Evolutionary conservation across 2,113 vertebrate genomes (phyloP).

Genomic region (Passerina amoena): DNA sequence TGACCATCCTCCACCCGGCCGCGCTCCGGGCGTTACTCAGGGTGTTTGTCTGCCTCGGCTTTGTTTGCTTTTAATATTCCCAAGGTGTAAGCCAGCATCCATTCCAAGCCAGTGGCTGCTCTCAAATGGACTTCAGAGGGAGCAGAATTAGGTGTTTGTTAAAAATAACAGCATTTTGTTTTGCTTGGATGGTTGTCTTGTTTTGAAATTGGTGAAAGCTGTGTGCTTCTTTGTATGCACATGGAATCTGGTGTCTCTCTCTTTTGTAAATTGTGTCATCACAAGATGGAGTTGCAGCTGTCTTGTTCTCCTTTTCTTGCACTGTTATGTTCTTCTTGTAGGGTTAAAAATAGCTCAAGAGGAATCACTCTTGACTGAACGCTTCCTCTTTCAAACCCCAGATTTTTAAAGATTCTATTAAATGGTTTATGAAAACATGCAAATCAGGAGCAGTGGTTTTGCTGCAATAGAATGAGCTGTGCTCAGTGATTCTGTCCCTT

Average conservation of each 20-base stretch:
- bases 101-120: neutral
- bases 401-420: neutral
- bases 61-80: conserved; percentile 65
- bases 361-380: conserved; percentile 54
- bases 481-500: neutral
- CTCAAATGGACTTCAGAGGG: conserved; percentile 45
- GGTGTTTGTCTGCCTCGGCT: neutral
- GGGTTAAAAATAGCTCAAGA: conserved; percentile 65
- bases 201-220: neutral
- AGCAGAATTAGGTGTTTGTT: conserved; percentile 20
- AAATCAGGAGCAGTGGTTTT: neutral
- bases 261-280: neutral
- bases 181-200: neutral
- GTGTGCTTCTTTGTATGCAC: neutral
- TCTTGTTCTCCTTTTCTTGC: conserved; percentile 50
- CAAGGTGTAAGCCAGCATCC: neutral
- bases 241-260: neutral
- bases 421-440: neutral
- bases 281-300: conserved; percentile 32
- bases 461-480: neutral
- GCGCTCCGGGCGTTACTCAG: neutral
- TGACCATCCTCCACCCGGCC: neutral
- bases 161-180: conserved; percentile 29
- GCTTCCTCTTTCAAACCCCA: conserved; percentile 53
- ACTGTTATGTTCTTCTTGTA: conserved; percentile 28